These are phyloP conservation scores for Centropus unirufus DNA, from an alignment of 2,113 vertebrate species.

Conservation along the genomic window DNA sequence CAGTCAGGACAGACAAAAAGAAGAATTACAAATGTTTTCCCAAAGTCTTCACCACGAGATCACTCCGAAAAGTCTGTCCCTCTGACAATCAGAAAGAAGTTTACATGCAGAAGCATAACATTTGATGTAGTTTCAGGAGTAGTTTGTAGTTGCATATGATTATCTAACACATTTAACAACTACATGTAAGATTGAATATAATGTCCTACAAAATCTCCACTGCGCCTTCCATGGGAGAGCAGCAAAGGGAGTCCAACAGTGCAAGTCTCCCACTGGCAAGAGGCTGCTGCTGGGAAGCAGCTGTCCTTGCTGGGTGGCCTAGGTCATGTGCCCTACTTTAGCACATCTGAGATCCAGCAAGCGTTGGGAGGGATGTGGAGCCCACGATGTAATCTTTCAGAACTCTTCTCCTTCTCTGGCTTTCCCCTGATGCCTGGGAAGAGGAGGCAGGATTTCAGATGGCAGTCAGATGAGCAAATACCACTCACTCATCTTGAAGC, in stretches of 20 bases:
- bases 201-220: background rate
- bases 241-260: background rate
- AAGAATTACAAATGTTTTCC: too few relatives aligned
- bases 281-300: background rate
- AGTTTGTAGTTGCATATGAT: too few relatives aligned
- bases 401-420: background rate
- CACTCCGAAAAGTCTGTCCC: too few relatives aligned
- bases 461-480: background rate
- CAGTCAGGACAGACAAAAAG: background rate
- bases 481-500: background rate
- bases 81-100: too few relatives aligned
- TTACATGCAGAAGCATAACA: too few relatives aligned
- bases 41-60: too few relatives aligned
- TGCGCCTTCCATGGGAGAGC: background rate
- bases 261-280: background rate
- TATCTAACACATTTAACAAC: too few relatives aligned
- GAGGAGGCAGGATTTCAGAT: fast-evolving
- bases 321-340: background rate
- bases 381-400: background rate
- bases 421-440: fast-evolving
- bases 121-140: too few relatives aligned
- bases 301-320: background rate
- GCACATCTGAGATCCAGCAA: background rate
- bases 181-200: too few relatives aligned
- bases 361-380: background rate